Evolutionary conservation across 2,888 invertebrate genomes (phyloP).

Genomic region (Branchellion lobata): DNA sequence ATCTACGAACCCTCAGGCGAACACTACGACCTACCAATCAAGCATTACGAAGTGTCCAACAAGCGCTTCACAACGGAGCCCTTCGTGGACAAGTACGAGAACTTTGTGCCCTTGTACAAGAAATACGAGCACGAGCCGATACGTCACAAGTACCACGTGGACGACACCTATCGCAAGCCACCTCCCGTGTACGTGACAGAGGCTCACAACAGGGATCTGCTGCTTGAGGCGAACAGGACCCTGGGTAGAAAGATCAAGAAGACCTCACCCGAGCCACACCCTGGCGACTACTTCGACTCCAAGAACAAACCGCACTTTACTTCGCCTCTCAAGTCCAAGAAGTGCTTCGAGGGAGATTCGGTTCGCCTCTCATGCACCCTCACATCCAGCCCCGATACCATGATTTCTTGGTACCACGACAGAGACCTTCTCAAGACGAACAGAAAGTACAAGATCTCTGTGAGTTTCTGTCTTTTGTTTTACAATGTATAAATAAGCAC

Average conservation of each 20-base stretch:
- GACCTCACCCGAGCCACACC: neutral
- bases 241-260: neutral
- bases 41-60: neutral
- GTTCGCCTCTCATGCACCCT: constrained; percentile 51
- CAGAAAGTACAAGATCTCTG: constrained; percentile 47
- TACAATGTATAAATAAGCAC: no score
- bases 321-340: constrained; percentile 50
- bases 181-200: neutral
- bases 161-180: neutral
- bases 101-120: neutral
- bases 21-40: no score
- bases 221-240: constrained; percentile 21
- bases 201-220: constrained; percentile 34
- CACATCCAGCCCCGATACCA: constrained; percentile 50
- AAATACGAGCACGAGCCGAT: neutral
- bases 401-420: constrained; percentile 50
- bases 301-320: constrained; percentile 49
- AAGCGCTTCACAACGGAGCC: neutral
- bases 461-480: constrained; percentile 44
- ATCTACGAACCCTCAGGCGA: no score
- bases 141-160: neutral
- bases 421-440: constrained; percentile 40
- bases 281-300: neutral
- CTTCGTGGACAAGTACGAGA: neutral
- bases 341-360: constrained; percentile 46